These are phyloP conservation scores for Lepidurus couesii DNA, from an alignment of 1,140 invertebrate species.

Conservation along the genomic window DNA sequence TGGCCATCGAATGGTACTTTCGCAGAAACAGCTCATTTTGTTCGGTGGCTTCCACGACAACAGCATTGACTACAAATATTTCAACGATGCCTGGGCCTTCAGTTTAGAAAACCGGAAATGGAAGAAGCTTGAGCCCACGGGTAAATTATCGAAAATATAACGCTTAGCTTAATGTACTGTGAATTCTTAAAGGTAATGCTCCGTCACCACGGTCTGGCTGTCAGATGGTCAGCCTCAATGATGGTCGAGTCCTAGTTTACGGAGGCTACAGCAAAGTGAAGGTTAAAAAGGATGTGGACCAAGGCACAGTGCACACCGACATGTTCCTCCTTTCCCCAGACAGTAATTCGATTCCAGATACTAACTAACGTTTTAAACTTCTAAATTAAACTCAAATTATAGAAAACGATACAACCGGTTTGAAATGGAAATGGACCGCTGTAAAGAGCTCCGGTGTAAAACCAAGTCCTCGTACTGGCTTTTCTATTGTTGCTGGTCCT, in stretches of 20 bases:
- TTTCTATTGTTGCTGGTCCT: constrained; percentile 48
- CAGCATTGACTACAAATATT: constrained; percentile 78
- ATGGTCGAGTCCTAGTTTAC: constrained; percentile 67
- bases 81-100: constrained; percentile 80
- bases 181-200: constrained; percentile 45
- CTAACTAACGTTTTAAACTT: not conserved
- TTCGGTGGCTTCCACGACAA: constrained; percentile 93
- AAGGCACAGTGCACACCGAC: constrained; percentile 72
- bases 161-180: not conserved
- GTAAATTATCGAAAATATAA: constrained; percentile 42
- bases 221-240: constrained; percentile 56
- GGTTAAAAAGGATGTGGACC: constrained; percentile 72
- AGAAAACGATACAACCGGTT: constrained; percentile 57
- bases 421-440: constrained; percentile 69
- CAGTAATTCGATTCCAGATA: constrained; percentile 48
- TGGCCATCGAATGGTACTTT: constrained; percentile 79
- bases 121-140: constrained; percentile 64
- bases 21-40: constrained; percentile 71
- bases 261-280: constrained; percentile 80
- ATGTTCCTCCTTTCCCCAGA: constrained; percentile 67
- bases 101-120: constrained; percentile 73
- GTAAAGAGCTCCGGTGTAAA: constrained; percentile 62
- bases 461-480: constrained; percentile 63
- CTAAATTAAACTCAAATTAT: constrained; percentile 35
- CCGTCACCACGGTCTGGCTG: constrained; percentile 69